A percentile compares a stretch with the other conserved stretches of the same genome.
phyloP scores from a whole-genome alignment of 2,113 vertebrate species.

The Cinclus cinclus region DNA sequence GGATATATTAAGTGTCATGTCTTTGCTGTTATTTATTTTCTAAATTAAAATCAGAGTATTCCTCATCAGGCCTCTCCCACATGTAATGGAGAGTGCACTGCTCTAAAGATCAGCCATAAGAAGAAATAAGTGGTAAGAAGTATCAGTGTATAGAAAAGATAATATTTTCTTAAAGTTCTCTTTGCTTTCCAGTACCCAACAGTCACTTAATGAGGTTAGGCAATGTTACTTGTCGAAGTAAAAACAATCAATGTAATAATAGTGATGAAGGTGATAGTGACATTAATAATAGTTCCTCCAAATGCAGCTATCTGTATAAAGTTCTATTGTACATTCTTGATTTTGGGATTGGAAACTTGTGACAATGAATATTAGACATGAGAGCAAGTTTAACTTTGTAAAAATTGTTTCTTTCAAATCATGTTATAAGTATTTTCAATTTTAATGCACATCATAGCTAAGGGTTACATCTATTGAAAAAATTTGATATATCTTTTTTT shows the following conservation, averaged over 20 bases:
- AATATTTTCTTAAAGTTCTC: not conserved
- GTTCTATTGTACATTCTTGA: not conserved
- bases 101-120: not conserved
- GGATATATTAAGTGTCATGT: not conserved
- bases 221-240: rapidly evolving
- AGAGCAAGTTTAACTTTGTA: not conserved
- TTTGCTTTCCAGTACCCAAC: not conserved
- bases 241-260: not conserved
- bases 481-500: not conserved
- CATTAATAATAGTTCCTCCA: not conserved
- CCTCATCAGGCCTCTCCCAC: not conserved
- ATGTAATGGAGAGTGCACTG: not conserved
- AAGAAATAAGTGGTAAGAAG: rapidly evolving
- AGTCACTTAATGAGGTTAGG: not conserved
- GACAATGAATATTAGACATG: not conserved
- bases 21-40: not conserved
- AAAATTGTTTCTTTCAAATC: not conserved
- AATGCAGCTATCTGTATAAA: not conserved
- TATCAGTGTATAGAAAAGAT: not conserved
- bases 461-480: not conserved
- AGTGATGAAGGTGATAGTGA: not conserved
- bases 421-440: not conserved
- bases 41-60: not conserved
- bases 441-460: not conserved
- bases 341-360: not conserved